Conservation (phyloP, 2,888 invertebrate genomes). For the Lutraria lutraria region DNA sequence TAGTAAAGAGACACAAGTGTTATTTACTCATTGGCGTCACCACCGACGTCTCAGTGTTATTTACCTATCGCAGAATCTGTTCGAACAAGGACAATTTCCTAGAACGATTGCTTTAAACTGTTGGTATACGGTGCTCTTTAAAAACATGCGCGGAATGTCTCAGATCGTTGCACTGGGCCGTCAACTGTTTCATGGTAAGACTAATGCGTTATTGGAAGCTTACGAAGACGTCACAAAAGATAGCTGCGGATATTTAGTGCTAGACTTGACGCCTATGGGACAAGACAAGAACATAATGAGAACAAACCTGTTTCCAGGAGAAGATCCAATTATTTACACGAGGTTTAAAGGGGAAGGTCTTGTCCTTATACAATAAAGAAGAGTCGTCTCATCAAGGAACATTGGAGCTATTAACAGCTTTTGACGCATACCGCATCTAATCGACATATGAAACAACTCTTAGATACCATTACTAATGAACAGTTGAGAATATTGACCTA, state of each 20-base stretch:
- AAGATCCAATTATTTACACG: not conserved
- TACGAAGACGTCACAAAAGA: not conserved
- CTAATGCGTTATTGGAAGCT: not conserved
- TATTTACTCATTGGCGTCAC: conserved; percentile 53
- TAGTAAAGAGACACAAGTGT: conserved; percentile 27
- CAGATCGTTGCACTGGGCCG: conserved; percentile 41
- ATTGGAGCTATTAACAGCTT: too few species aligned
- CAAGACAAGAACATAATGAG: not conserved
- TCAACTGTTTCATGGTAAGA: not conserved
- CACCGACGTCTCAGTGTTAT: conserved; percentile 49
- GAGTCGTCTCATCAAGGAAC: too few species aligned
- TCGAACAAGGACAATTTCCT: conserved; percentile 39
- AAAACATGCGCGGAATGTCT: conserved; percentile 47
- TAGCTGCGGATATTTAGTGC: not conserved
- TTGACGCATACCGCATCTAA: too few species aligned
- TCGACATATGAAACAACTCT: too few species aligned
- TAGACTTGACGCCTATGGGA: not conserved
- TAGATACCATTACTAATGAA: too few species aligned
- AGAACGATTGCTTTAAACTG: conserved; percentile 52
- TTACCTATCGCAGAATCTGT: conserved; percentile 52
- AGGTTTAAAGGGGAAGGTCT: too few species aligned
- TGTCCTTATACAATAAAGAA: too few species aligned
- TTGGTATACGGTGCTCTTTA: conserved; percentile 53
- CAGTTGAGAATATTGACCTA: too few species aligned
- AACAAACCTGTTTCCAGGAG: not conserved